Evolutionary conservation across 1,140 invertebrate species (phyloP), one percentile per base, ranked within the genome.

Genomic region (Neodiprion fabricii): DNA sequence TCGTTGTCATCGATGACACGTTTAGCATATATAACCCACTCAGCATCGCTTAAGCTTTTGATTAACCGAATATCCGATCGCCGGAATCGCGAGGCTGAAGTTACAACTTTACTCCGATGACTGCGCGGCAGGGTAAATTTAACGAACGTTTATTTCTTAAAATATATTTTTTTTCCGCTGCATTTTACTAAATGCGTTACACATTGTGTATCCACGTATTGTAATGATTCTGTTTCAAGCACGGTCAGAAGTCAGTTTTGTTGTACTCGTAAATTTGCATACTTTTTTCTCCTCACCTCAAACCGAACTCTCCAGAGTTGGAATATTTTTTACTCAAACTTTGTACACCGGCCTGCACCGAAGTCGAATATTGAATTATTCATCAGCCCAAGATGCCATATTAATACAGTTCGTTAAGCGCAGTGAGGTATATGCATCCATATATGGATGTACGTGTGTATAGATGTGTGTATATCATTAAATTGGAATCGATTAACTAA

Each of bases 401-500:
- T 72, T 11, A 76, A 78, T 71, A 74, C 65, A 72, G 72, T 66
- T 77, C 78, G 73, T 80, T 80, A 76, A 48, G 67, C 66, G 17
- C 53, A 72, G 12, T 70, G 48, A 68, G 48, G 71, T 21, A 21
- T 1, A 21, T 21, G 17, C 17, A 21, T 21, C 17, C 17, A 21
- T 21, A 21, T 21, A 21, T 21, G 0, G 17, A 21, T 21, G 0
- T 21, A 21, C 17, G 17, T 21, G 17, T 21, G 17, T 21, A 21
- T 21, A 21, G 17, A 21, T 21, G 17, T 21, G 17, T 21, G 17
- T 17, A 73, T 72, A 21, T 79, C 77, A 79, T 80, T 74, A 73
- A 79, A 79, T 81, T 73, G 76, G 70, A 74, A 79, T 79, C 76
- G 70, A 71, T 14, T 75, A 78, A 78, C 78, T 78, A 79, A 77